Evolutionary conservation across 2,888 invertebrate genomes (phyloP).

Genomic region (Cephus runcator): DNA sequence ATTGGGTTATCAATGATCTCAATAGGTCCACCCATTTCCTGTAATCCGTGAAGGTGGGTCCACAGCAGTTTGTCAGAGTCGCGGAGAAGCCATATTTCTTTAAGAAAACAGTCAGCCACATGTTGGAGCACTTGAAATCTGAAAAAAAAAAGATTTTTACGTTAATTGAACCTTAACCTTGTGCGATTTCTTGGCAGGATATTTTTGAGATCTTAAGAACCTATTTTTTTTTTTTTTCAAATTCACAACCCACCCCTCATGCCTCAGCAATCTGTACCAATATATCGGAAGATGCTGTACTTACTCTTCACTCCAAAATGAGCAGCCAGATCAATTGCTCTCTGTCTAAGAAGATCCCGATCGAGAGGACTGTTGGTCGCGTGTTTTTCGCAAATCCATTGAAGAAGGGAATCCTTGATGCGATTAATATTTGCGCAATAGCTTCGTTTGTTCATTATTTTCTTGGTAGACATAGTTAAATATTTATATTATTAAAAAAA

Average conservation of each 20-base stretch:
- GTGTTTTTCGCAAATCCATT: slow-evolving; percentile 49
- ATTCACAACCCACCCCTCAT: not conserved
- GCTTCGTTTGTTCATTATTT: not conserved
- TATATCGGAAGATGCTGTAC: slow-evolving; percentile 8
- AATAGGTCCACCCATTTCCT: slow-evolving; percentile 46
- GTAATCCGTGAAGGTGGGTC: slow-evolving; percentile 46
- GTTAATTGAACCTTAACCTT: not conserved
- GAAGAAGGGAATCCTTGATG: slow-evolving; percentile 40
- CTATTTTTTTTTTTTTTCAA: not conserved
- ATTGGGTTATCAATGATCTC: slow-evolving; percentile 40
- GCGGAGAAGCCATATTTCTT: slow-evolving; percentile 43
- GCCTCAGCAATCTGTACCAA: no score
- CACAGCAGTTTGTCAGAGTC: slow-evolving; percentile 27
- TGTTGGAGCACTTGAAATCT: slow-evolving; percentile 47
- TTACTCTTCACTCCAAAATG: slow-evolving; percentile 34
- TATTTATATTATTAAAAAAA: not conserved
- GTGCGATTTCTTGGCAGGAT: not conserved
- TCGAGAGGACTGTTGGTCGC: slow-evolving; percentile 44
- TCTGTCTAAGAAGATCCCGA: slow-evolving; percentile 36
- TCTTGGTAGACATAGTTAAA: not conserved
- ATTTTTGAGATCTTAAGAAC: not conserved
- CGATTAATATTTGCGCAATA: not conserved
- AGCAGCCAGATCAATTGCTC: slow-evolving; percentile 39
- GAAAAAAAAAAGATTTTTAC: not conserved
- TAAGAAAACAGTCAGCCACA: slow-evolving; percentile 48